phyloP scores from a whole-genome alignment of 2,113 vertebrate genomes.

The Mohoua ochrocephala region DNA sequence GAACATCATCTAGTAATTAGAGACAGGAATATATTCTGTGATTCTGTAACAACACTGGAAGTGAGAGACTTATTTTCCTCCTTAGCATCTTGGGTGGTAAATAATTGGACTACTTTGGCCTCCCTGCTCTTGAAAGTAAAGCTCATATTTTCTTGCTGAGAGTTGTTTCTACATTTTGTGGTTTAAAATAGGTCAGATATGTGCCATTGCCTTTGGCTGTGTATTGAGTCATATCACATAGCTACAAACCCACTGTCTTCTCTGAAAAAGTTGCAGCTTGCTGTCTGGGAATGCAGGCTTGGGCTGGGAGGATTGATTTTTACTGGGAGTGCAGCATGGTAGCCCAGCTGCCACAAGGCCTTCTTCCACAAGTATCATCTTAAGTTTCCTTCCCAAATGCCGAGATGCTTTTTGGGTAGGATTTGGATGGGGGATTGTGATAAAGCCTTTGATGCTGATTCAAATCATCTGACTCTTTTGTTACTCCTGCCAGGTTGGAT shows the following conservation, averaged over 20 bases:
- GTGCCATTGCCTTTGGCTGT: slow-evolving; percentile 1
- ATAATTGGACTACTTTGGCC: slow-evolving; percentile 1
- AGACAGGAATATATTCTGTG: not conserved
- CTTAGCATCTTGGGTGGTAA: slow-evolving; percentile 12
- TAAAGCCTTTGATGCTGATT: not conserved
- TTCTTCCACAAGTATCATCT: not conserved
- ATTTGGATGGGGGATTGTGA: not conserved
- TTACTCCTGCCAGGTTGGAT: not conserved
- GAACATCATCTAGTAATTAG: not conserved
- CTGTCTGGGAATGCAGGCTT: not conserved
- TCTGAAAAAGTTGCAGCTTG: not conserved
- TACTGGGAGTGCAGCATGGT: not conserved
- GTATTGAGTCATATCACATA: not conserved
- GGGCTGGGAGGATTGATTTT: not conserved
- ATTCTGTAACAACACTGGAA: not conserved
- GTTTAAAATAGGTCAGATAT: slow-evolving; percentile 33
- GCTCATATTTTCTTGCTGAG: slow-evolving; percentile 1
- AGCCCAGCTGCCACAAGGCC: not conserved
- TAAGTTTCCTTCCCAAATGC: not conserved
- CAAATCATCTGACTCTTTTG: not conserved
- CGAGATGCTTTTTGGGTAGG: not conserved
- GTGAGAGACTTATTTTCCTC: not conserved
- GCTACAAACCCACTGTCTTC: not conserved
- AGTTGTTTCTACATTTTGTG: not conserved
- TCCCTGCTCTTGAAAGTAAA: not conserved